Percentiles rank a stretch among this genome's conserved stretches.
Conservation (phyloP, 1,140 invertebrate genomes). For the Drosophila prosaltans region DNA sequence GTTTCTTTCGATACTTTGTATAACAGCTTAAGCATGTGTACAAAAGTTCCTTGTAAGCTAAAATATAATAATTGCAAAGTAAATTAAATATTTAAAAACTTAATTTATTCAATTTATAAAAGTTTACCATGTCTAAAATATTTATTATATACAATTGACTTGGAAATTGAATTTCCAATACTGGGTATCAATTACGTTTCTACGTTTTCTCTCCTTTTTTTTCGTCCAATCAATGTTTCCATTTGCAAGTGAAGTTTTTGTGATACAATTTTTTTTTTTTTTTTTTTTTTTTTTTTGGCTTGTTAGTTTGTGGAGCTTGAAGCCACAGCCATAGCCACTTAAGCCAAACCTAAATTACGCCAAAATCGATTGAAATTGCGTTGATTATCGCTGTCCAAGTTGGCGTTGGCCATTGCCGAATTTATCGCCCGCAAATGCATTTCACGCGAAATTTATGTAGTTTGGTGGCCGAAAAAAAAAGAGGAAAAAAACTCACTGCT, state of each 20-base stretch:
- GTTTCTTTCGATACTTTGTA: no score
- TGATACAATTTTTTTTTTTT: conserved; percentile 1
- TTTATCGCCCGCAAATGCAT: conserved; percentile 77
- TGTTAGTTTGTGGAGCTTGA: conserved; percentile 48
- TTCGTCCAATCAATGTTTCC: conserved; percentile 23
- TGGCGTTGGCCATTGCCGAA: conserved; percentile 66
- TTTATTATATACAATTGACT: background rate
- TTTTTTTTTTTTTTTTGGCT: conserved; percentile 20
- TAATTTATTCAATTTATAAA: no score
- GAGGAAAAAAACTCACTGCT: conserved; percentile 33
- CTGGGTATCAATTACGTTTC: conserved; percentile 15
- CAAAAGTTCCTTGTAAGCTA: no score
- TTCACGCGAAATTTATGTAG: conserved; percentile 80
- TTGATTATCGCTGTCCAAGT: conserved; percentile 71
- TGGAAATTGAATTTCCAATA: background rate
- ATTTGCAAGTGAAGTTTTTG: conserved; percentile 21
- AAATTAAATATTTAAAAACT: no score
- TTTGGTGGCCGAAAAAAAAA: conserved; percentile 48
- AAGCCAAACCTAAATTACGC: conserved; percentile 78
- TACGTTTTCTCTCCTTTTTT: conserved; percentile 9
- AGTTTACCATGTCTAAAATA: no score
- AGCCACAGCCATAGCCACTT: conserved; percentile 46
- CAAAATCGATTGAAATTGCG: conserved; percentile 81
- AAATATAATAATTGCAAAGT: no score
- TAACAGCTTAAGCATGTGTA: no score